phyloP scores from a whole-genome alignment of 2,888 invertebrate species.

The Stenolophus ochropezus region DNA sequence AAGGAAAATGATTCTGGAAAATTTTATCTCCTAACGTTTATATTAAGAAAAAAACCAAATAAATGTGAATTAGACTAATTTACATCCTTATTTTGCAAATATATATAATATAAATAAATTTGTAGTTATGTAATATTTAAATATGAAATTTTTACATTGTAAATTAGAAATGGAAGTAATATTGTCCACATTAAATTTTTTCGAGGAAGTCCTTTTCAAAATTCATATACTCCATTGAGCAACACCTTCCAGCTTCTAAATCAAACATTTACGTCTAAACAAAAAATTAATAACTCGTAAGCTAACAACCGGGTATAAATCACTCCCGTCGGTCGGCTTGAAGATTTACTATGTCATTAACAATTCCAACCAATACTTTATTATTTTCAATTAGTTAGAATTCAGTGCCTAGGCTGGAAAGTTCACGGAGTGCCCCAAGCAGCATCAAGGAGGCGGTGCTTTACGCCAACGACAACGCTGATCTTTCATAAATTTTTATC shows the following conservation, averaged over 20 bases:
- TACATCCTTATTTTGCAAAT: no score
- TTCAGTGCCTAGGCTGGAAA: neutral
- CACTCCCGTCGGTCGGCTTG: neutral
- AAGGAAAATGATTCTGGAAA: no score
- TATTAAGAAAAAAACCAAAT: no score
- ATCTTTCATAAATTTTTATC: neutral
- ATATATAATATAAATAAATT: no score
- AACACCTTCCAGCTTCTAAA: neutral
- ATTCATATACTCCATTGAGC: neutral
- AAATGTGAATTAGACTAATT: no score
- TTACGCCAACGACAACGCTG: neutral
- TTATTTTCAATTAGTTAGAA: conserved; percentile 27
- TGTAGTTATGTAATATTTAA: no score
- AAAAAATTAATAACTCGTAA: neutral
- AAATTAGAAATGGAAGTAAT: no score
- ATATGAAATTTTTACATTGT: no score
- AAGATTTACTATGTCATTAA: conserved; percentile 22
- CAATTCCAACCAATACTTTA: conserved; percentile 15
- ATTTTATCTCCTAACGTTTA: no score
- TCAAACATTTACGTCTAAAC: neutral
- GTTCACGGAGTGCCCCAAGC: neutral
- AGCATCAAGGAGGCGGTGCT: neutral
- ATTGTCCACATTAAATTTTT: no score
- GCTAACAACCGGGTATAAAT: neutral
- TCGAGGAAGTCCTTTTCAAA: neutral